Percentiles rank a stretch among this genome's conserved stretches.
phyloP scores from a whole-genome alignment of 2,888 invertebrate genomes.

The Julus scanicus region DNA sequence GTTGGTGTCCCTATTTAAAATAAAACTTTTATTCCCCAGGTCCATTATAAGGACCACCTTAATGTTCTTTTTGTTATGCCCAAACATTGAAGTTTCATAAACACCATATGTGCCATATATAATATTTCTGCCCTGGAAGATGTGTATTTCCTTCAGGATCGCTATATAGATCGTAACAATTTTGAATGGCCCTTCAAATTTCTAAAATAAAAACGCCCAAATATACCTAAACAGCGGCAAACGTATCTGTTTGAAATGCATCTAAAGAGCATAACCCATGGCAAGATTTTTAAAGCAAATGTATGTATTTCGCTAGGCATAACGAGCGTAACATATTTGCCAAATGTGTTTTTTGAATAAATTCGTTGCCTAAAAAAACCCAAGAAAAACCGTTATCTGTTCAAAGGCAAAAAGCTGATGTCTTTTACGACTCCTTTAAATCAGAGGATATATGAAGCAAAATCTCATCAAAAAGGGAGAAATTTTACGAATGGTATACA shows the following conservation, averaged over 20 bases:
- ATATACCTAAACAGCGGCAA: background rate
- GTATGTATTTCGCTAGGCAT: background rate
- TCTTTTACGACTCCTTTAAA: background rate
- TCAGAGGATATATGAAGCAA: background rate
- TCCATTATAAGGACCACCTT: too few species aligned
- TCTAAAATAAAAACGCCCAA: background rate
- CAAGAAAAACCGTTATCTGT: background rate
- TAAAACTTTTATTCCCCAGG: too few species aligned
- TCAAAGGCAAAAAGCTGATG: background rate
- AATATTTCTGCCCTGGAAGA: too few species aligned
- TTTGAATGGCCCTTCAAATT: too few species aligned
- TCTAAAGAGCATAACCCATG: background rate
- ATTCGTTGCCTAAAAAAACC: background rate
- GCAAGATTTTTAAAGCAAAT: background rate
- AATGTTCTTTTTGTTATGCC: too few species aligned
- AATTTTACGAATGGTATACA: background rate
- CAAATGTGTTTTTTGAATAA: background rate
- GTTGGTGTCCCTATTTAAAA: too few species aligned
- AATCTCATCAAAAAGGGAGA: background rate
- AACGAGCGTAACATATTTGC: background rate
- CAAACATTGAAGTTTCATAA: too few species aligned
- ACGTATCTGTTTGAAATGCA: background rate
- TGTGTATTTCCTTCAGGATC: too few species aligned
- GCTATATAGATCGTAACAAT: background rate
- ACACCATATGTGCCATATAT: too few species aligned